Base-by-base conservation (phyloP, 2,797 vertebrate species). In the Pipistrellus pygmaeus region DNA sequence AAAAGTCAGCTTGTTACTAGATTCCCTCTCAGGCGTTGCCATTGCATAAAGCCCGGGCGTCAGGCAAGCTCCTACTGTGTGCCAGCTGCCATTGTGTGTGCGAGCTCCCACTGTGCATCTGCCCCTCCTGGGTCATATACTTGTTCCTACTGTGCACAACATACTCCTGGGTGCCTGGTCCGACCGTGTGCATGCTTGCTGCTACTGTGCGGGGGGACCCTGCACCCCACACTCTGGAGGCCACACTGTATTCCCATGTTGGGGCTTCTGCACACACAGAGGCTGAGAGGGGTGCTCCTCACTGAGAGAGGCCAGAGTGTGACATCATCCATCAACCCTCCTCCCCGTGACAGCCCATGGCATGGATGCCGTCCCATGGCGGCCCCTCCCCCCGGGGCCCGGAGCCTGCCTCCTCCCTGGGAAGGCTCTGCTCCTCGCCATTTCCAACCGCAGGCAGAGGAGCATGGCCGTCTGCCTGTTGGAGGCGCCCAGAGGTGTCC, bases 241-340 rank as follows among this genome's bases (percentile, higher is more conserved):
- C 7, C 57, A 32, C 15, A 1, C 46, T 1, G 0, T 6, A n/a
- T 41, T 69, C 8, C 76, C 1, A 0, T 5, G 66, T 41, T 30
- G n/a, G 27, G 66, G 18, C 20, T 30, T 68, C 46, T 15, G 8
- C 41, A 32, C 25, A 23, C 4, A 25, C 35, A 51, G 25, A 30
- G 35, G 9, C 14, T 13, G 2, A 23, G 32, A 18, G 30, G 6
- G 30, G 6, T 9, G 6, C 21, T 27, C 51, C 85, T 68, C 38
- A 0, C 72, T 38, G 51, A 51, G 38, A 38, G 38, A 21, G 48
- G 51, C 0, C 17, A 0, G 35, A 5, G 8, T 11, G 10, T 71
- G 53, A 15, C 73, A n/a, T 41, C 3, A 30, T 46, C 71, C 69
- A 30, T 46, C 44, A 57, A 55, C 53, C 35, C 9, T 3, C 53